Base-by-base conservation (phyloP, 2,797 vertebrate species). In the Leptoclinus maculatus region DNA sequence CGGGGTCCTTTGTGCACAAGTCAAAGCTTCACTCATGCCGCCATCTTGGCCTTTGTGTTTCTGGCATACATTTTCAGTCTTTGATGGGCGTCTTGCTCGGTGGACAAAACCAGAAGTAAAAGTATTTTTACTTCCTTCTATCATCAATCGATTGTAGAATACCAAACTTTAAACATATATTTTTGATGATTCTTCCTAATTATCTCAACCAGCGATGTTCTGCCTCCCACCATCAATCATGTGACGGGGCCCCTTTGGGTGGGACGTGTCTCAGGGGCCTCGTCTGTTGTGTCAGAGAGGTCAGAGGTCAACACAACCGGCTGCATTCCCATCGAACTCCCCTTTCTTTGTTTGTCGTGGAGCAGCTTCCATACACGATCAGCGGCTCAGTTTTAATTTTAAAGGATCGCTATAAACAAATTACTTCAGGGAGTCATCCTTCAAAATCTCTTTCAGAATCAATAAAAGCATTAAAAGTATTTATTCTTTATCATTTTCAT, bases 301-400 rank as follows among this genome's bases (percentile, higher is more conserved):
- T 80, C 72, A 66, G 13, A 76, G 73, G 0, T 71, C 79, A 54
- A 27, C 59, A 3, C 66, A 16, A 34, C 60, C 5, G 27, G 64
- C 70, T 62, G 63, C 45, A 9, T 47, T 36, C 21, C 23, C 59
- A 19, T n/a, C 7, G 7, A 59, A 58, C 58, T n/a, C 19, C 7
- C 3, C 39, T 19, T 16, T 6, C 32, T 62, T 51, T 64, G 49
- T 39, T 57, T 14, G 6, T 32, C 32, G 32, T 6, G 32, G 32
- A 7, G 32, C 5, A 32, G 32, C 32, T 32, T 6, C 32, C 32
- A 32, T 7, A 7, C 32, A 7, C 7, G 32, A 34, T 34, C 32
- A 7, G 32, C 32, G 32, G 32, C 32, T 34, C 32, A 34, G 7
- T 7, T 34, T 34, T 7, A 6, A 34, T 34, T 7, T 34, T 34